Evolutionary conservation across 2,888 invertebrate species (phyloP), one percentile per base, ranked within the genome.

Genomic region (Lithosia quadra): DNA sequence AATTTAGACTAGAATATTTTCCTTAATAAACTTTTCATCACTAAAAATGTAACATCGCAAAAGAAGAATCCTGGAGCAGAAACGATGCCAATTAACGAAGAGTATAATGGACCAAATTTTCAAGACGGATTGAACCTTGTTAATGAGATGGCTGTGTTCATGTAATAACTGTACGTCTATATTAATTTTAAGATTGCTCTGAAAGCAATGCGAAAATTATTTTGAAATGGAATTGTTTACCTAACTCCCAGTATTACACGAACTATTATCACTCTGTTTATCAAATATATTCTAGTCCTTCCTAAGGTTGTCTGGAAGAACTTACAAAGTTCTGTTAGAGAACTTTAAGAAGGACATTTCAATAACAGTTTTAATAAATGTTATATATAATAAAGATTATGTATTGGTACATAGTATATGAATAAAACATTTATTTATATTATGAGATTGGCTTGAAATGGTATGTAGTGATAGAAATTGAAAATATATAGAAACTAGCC

Each of bases 21-120:
- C 63, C 58, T 64, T 75, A 69, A 67, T 73, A 73, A 77, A 73
- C 49, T 71, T 49, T 10, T 76, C 69, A 58, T 69, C 63, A 61
- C n/a, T 22, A 65, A 56, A 73, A 71, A 76, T 81, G 72, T 73
- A 72, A 76, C 70, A 75, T 74, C 57, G 63, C 73, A 67, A 77
- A 79, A 68, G 77, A 74, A 67, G 68, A 58, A 67, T 73, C 67
- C 75, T 84, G 84, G 85, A 79, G 70, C 79, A 83, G 79, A 82
- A 85, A 84, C 82, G 81, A 76, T 82, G 86, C 91, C 90, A 92
- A 93, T 93, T 93, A 93, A 87, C 76, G 81, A 83, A 85, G 78
- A 84, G 81, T 85, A 83, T 86, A 88, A 87, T 85, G 83, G 82
- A 78, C 75, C 80, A 80, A 80, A 85, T 83, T 86, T 85, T 86